Percentiles rank a stretch among this genome's conserved stretches.
phyloP scores from a whole-genome alignment of 2,888 invertebrate species.

The Tetrapedia diversipes region DNA sequence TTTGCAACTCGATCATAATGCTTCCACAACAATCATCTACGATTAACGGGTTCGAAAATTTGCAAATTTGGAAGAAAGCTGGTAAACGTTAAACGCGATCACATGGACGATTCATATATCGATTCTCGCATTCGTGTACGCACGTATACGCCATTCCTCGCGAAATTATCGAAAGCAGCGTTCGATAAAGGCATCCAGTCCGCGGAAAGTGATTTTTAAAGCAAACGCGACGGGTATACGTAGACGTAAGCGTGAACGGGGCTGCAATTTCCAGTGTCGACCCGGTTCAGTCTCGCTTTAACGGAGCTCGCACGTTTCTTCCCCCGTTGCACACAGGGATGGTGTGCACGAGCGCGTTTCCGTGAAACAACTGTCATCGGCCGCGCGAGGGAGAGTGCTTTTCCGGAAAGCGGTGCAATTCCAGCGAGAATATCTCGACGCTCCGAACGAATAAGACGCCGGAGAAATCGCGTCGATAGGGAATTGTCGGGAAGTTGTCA shows the following conservation, averaged over 20 bases:
- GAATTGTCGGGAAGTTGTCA: slow-evolving; percentile 34
- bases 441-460: slow-evolving; percentile 13
- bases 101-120: too few species aligned
- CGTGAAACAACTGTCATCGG: slow-evolving; percentile 51
- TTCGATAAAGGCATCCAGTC: not conserved
- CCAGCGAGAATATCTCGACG: slow-evolving; percentile 31
- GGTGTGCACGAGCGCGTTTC: slow-evolving; percentile 39
- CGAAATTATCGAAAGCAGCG: not conserved
- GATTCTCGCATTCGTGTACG: too few species aligned
- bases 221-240: not conserved
- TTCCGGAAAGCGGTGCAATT: slow-evolving; percentile 44
- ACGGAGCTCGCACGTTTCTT: slow-evolving; percentile 23
- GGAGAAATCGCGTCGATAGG: slow-evolving; percentile 38
- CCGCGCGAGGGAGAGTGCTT: slow-evolving; percentile 41
- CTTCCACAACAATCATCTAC: too few species aligned
- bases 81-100: too few species aligned
- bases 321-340: not conserved
- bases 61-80: too few species aligned
- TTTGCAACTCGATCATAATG: too few species aligned
- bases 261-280: slow-evolving; percentile 36
- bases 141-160: too few species aligned
- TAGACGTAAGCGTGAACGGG: slow-evolving; percentile 5
- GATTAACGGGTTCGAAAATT: too few species aligned
- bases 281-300: slow-evolving; percentile 27
- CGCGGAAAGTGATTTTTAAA: slow-evolving; percentile 17